Base-by-base conservation (phyloP, 1,140 invertebrate species). In the Pseudomyrmex gracilis region DNA sequence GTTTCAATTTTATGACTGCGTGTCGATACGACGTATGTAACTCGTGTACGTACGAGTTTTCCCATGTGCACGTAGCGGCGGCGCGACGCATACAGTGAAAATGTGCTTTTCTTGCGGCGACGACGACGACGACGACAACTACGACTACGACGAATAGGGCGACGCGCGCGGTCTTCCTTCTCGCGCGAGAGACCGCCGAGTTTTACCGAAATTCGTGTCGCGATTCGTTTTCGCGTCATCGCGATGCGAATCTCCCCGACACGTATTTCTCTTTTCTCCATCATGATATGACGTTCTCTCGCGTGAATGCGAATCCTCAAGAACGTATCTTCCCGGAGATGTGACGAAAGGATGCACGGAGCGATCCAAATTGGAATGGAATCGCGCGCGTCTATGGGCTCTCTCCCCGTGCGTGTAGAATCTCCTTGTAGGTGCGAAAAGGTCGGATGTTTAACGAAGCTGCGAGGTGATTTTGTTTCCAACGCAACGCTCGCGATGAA, bases 1-100 rank as follows among this genome's bases (percentile, higher is more conserved):
- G 15, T 22, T 71, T 8, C 20, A 53, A 80, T 60, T 71, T 80
- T 57, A 71, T 45, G 43, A 70, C 76, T 17, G 22, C 43, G 53
- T 20, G 53, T 57, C 51, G 51, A 24, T 51, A 12, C 17, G 10
- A 53, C 49, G 49, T 51, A 51, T 7, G 53, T 57, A 34, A 34
- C 34, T 34, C 3, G 34, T 34, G 43, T 20, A 22, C 13, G 17
- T 45, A 9, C 13, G 63, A 67, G 49, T 45, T 53, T 20, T 22
- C 55, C 45, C 43, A 13, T 51, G 22, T 3, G 7, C 34, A 7
- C 34, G 1, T 34, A 34, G 34, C 34, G 4, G 71, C 58, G 45
- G 0, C 15, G 53, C 76, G 43, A 34, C 45, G 20, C 47, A 76
- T 15, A 17, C 24, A 58, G 22, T 7, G 53, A n/a, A 43, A 70